Base-by-base conservation (phyloP, 2,113 vertebrate species). In the Chamaea fasciata region DNA sequence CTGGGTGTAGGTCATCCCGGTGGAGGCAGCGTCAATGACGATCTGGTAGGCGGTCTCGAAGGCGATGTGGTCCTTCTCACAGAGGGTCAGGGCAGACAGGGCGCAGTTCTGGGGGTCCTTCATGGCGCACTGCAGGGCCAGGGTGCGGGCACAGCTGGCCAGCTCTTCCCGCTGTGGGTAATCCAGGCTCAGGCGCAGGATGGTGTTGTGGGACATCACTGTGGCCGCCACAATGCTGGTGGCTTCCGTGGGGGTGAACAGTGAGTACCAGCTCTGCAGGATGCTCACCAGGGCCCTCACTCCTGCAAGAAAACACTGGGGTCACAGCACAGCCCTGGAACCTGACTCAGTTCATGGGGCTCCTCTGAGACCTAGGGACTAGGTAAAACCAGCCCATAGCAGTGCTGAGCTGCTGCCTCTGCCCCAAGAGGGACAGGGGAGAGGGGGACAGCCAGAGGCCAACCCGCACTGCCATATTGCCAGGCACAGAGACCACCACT, bases 1-100 rank as follows among this genome's bases (percentile, higher is more conserved):
- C 96, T 99, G 99, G 2, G 99, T 99, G 95, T 99, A 99, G 37
- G 99, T 99, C 99, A 99, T 99, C 69, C 99, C 99, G 0, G 99
- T 99, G 18, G 99, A 98, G 3, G 99, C 99, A 0, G 99, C 99
- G 3, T 99, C 99, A 1, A 99, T 99, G 80, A 99, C 99, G 1
- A 99, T 99, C 98, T 99, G 99, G 95, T 99, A 99, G 89, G 99
- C 99, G 0, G 99, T 99, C 98, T 99, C 99, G 2, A 99, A 99
- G 97, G 99, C 99, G 2, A 99, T 99, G 97, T 99, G 99, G 98
- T 99, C 99, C 96, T 99, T 99, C 97, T 99, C 99, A 5, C 99
- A 99, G 76, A 99, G 98, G 27, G 99, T 99, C 67, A 99, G 98
- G 30, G 99, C 99, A 0, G 99, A 99, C 82, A 99, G 97, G 28